Evolutionary conservation across 2,797 vertebrate genomes (phyloP).

Genomic region (Sebastes hopkinsi): DNA sequence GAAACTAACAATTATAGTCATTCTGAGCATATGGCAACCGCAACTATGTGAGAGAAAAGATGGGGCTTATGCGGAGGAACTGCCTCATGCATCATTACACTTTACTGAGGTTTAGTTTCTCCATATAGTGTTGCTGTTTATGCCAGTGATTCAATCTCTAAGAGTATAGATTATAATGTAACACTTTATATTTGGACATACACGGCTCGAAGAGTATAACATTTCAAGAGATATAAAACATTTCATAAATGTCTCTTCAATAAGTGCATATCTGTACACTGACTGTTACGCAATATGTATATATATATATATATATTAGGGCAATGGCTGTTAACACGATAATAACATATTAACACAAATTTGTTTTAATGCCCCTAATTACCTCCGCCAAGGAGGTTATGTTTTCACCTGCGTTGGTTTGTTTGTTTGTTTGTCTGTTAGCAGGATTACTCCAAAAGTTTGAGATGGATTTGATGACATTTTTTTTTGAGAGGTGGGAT

Average conservation of each 20-base stretch:
- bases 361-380: too few relatives aligned
- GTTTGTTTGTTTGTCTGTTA: too few relatives aligned
- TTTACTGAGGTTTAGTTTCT: constrained; percentile 37
- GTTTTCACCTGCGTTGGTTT: too few relatives aligned
- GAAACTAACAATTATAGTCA: constrained; percentile 87
- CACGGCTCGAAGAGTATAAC: neutral
- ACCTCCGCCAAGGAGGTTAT: too few relatives aligned
- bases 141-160: neutral
- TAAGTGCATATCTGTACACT: neutral
- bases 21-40: constrained; percentile 77
- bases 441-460: too few relatives aligned
- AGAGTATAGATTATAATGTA: neutral
- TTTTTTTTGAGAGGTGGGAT: too few relatives aligned
- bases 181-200: neutral
- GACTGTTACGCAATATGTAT: neutral
- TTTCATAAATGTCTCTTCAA: neutral
- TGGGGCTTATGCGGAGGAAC: constrained; percentile 71
- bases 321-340: too few relatives aligned
- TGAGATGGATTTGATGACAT: too few relatives aligned
- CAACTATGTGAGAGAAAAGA: constrained; percentile 78
- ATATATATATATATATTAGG: too few relatives aligned
- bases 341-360: too few relatives aligned
- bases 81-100: constrained; percentile 44
- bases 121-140: constrained; percentile 8
- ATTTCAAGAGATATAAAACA: neutral